These are phyloP conservation scores for Temnopleurus reevesii DNA, from an alignment of 53 echinoderm and acorn worm species.

Conservation along the genomic window DNA sequence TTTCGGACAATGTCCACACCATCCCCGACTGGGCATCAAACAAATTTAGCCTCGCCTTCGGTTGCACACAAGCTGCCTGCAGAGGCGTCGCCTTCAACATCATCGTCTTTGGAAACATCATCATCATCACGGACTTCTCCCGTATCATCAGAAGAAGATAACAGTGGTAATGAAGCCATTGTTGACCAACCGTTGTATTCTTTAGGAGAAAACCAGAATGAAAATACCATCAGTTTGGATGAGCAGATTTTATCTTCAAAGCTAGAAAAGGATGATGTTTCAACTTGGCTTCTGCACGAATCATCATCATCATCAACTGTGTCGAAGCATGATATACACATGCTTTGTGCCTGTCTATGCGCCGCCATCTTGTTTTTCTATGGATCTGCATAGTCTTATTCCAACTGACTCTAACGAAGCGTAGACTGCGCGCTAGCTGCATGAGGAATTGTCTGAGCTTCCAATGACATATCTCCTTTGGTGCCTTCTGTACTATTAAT, in stretches of 20 bases:
- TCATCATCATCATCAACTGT: neutral
- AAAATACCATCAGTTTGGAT: neutral
- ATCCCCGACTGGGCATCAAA: neutral
- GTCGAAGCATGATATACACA: neutral
- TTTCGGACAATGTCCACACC: too few relatives aligned
- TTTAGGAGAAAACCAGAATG: neutral
- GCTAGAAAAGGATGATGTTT: neutral
- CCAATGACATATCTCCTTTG: too few relatives aligned
- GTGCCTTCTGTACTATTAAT: too few relatives aligned
- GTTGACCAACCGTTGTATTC: neutral
- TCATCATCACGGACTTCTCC: neutral
- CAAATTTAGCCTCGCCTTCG: neutral
- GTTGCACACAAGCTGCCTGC: neutral
- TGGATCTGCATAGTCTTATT: conserved; percentile 7
- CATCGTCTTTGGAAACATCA: neutral
- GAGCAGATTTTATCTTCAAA: neutral
- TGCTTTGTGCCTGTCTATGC: neutral
- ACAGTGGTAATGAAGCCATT: neutral
- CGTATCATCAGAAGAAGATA: neutral
- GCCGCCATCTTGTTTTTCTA: neutral
- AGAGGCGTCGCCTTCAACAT: neutral
- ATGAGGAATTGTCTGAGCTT: too few relatives aligned
- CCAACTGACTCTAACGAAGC: too few relatives aligned
- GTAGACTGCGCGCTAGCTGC: too few relatives aligned
- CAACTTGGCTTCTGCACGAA: neutral